Percentiles rank a stretch among this genome's conserved stretches.
Evolutionary conservation across 2,113 vertebrate genomes (phyloP).

Genomic region (Odocoileus hemionus): DNA sequence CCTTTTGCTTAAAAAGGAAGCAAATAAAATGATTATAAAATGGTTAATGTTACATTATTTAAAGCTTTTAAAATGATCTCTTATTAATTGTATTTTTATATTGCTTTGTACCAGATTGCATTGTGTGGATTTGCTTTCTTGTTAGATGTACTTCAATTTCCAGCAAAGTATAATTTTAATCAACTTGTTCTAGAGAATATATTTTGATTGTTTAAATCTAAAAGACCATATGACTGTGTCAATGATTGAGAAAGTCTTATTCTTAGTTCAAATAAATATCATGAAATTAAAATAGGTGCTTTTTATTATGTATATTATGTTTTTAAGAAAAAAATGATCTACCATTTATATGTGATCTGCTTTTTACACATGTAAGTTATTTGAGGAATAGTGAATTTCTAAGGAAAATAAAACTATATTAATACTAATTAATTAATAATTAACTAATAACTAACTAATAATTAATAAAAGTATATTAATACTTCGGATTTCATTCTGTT

Average conservation of each 20-base stretch:
- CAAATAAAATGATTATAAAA: constrained; percentile 10
- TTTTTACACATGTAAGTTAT: background rate
- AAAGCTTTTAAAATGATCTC: background rate
- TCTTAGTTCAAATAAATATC: background rate
- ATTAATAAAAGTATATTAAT: background rate
- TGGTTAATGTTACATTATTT: background rate
- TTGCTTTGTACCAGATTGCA: background rate
- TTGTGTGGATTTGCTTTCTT: background rate
- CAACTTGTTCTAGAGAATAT: background rate
- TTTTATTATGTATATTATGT: background rate
- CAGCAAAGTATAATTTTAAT: background rate
- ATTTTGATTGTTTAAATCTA: background rate
- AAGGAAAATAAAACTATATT: background rate
- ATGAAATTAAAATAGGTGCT: background rate
- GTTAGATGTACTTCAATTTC: background rate
- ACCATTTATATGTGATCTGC: background rate
- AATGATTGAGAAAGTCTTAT: background rate
- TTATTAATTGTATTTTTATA: background rate
- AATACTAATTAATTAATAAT: background rate
- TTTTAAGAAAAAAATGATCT: background rate
- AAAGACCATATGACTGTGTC: background rate
- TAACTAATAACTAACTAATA: too few species aligned
- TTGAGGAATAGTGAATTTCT: background rate
- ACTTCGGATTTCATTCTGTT: background rate
- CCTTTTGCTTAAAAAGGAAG: constrained; percentile 20